Evolutionary conservation across 1,140 invertebrate genomes (phyloP), one percentile per base, ranked within the genome.

Genomic region (Mamestra configurata): DNA sequence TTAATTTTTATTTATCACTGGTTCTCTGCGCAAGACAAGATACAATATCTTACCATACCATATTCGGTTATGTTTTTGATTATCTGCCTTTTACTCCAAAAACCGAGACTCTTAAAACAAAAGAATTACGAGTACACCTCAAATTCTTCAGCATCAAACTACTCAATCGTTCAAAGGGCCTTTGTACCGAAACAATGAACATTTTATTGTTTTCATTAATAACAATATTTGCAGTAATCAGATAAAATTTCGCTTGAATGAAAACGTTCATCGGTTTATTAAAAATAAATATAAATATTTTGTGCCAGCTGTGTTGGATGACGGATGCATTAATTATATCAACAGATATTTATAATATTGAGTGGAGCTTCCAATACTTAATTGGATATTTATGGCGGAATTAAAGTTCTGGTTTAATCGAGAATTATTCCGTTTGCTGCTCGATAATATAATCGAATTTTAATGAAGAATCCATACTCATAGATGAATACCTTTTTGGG

Each of bases 171-270:
- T 57, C 10, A 22, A 55, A 55, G 4, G 22, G 10, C 8, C 18
- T 55, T 55, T 55, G 51, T 24, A 11, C 18, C 7, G 7, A 57
- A 22, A 57, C 13, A 55, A 57, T 57, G 22, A 27, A 57, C 2
- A 57, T 15, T 27, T 24, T 57, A 57, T 24, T 57, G 53, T 57
- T 10, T 57, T 24, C 53, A 57, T 27, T 57, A 13, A 13, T 57
- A 13, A 13, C 0, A 57, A 57, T 24, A 4, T 24, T 57, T 27
- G 20, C 53, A 55, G 53, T 55, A 55, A 55, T 24, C 53, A 55
- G 20, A 55, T 13, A 55, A 55, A 55, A 15, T 4, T 2, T 24
- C 22, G 22, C 20, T 55, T 24, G 20, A 55, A 55, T 3, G 53
- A 49, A 49, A 49, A n/a, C 15, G 22, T 27, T 57, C 53, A 57